phyloP scores from a whole-genome alignment of 1,140 invertebrate species.

The Magallana ariakensis region DNA sequence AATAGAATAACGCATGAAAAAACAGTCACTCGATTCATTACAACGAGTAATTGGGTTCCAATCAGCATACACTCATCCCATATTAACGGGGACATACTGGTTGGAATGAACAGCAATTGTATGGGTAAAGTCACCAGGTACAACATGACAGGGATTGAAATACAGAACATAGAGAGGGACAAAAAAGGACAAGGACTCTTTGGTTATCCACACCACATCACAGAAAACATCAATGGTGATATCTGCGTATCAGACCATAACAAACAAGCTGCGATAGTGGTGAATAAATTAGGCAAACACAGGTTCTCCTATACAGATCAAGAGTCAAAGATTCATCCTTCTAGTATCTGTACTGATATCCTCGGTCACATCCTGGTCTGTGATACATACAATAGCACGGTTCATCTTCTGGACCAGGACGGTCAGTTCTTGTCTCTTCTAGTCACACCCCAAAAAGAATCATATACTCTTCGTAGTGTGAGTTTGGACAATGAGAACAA shows the following conservation, averaged over 20 bases:
- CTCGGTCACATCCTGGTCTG: background rate
- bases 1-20: too few relatives aligned
- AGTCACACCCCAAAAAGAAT: background rate
- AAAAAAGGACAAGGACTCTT: background rate
- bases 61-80: too few relatives aligned
- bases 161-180: background rate
- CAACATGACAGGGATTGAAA: background rate
- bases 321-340: background rate
- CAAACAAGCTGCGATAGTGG: background rate
- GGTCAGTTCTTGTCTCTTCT: background rate
- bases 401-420: background rate
- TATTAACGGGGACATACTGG: too few relatives aligned
- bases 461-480: background rate
- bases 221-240: background rate
- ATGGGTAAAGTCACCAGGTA: background rate
- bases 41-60: accelerated
- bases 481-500: background rate
- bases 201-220: background rate
- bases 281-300: background rate
- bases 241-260: background rate
- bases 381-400: background rate
- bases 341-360: background rate
- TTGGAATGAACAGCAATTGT: too few relatives aligned
- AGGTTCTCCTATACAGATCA: background rate
- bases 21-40: too few relatives aligned